Evolutionary conservation across 2,888 invertebrate species (phyloP).

Genomic region (Ptilodon capucinus): DNA sequence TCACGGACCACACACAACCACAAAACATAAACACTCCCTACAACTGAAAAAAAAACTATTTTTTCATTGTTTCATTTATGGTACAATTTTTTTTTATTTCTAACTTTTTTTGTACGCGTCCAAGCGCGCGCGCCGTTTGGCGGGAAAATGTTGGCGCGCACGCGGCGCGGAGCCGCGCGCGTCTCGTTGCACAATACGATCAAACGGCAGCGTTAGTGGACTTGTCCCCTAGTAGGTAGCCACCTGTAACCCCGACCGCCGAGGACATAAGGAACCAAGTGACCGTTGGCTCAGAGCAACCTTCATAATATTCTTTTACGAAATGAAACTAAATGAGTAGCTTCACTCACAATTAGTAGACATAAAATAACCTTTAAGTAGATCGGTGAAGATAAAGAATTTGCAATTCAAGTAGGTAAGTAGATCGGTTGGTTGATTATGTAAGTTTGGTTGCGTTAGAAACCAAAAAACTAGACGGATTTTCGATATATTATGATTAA

Average conservation of each 20-base stretch:
- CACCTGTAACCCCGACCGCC: constrained; percentile 1
- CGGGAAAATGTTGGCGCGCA: constrained; percentile 74
- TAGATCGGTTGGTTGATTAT: too few species aligned
- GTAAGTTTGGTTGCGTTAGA: too few species aligned
- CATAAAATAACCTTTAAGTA: too few species aligned
- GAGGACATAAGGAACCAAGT: constrained; percentile 22
- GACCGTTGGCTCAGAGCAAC: background rate
- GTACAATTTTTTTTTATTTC: constrained; percentile 1
- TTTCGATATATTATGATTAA: too few species aligned
- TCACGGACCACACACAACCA: constrained; percentile 48
- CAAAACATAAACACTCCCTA: constrained; percentile 39
- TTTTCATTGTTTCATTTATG: background rate
- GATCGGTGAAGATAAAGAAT: too few species aligned
- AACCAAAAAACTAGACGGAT: too few species aligned
- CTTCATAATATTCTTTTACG: too few species aligned
- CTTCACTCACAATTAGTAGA: too few species aligned
- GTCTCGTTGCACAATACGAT: constrained; percentile 69
- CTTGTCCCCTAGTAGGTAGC: constrained; percentile 40
- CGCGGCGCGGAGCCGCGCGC: constrained; percentile 59
- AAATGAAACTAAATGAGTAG: too few species aligned
- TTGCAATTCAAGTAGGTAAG: too few species aligned
- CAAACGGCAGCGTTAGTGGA: constrained; percentile 49
- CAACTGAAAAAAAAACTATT: constrained; percentile 18
- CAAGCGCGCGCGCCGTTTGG: constrained; percentile 62
- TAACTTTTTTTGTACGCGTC: constrained; percentile 43